Percentiles rank a stretch among this genome's conserved stretches.
phyloP scores from a whole-genome alignment of 2,797 vertebrate species.

The Poecilia gillii region DNA sequence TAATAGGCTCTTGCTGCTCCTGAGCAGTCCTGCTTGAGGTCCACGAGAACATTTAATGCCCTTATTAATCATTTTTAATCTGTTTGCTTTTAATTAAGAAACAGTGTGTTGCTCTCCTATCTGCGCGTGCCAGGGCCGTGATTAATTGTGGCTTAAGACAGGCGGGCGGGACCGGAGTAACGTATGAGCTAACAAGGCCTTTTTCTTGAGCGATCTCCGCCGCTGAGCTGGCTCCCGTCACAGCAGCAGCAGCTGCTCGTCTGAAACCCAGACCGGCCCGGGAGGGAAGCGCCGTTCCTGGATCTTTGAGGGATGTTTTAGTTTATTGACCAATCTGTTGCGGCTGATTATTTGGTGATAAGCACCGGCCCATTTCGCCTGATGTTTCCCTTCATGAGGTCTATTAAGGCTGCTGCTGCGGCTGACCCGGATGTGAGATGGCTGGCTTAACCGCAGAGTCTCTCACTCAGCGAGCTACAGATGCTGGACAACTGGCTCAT shows the following conservation, averaged over 20 bases:
- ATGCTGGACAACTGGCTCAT: conserved; percentile 1
- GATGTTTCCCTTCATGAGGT: conserved; percentile 3
- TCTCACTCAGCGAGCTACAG: conserved; percentile 5
- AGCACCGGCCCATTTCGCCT: background rate
- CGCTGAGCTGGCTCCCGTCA: conserved; percentile 63
- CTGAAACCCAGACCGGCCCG: conserved; percentile 31
- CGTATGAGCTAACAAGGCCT: conserved; percentile 91
- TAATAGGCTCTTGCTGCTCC: conserved; percentile 76
- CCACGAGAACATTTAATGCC: conserved; percentile 97
- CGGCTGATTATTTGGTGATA: background rate
- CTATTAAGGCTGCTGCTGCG: background rate
- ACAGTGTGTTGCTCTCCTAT: conserved; percentile 98
- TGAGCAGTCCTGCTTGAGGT: conserved; percentile 90
- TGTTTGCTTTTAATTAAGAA: conserved; percentile 99
- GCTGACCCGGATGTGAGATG: conserved; percentile 4
- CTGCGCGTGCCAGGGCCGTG: conserved; percentile 97
- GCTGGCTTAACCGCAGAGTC: background rate
- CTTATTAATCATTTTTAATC: conserved; percentile 99
- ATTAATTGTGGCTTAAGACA: conserved; percentile 99
- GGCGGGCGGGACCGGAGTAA: conserved; percentile 94
- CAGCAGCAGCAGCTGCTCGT: conserved; percentile 46
- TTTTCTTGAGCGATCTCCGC: conserved; percentile 80
- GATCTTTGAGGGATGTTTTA: conserved; percentile 39
- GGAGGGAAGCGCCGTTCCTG: conserved; percentile 26
- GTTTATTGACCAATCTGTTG: conserved; percentile 12